These are phyloP conservation scores for Intellagama lesueurii DNA, from an alignment of 2,797 vertebrate species.

Conservation along the genomic window DNA sequence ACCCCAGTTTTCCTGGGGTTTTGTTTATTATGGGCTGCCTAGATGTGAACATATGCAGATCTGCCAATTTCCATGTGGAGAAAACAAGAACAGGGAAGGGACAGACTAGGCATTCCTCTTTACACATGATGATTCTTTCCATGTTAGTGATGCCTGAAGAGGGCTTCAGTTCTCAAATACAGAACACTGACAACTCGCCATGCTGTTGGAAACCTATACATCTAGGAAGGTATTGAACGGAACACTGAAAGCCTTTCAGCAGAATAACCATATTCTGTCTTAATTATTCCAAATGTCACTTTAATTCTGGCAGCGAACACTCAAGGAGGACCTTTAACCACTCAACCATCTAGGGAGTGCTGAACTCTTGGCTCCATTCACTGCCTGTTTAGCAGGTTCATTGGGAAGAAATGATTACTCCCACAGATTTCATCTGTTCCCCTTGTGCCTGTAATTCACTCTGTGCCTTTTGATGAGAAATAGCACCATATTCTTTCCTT, in stretches of 20 bases:
- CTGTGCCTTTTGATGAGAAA: slow-evolving; percentile 45
- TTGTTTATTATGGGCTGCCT: no score
- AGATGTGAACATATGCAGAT: no score
- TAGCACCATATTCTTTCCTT: slow-evolving; percentile 42
- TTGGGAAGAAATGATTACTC: slow-evolving; percentile 23
- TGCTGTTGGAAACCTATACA: not conserved
- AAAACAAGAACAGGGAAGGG: no score
- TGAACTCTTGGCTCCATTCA: slow-evolving; percentile 7
- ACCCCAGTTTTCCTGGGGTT: no score
- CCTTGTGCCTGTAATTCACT: slow-evolving; percentile 52
- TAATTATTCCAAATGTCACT: rapidly evolving
- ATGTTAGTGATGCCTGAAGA: no score
- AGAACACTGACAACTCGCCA: not conserved
- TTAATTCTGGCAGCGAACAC: not conserved
- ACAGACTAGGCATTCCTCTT: no score
- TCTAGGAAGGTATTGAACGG: not conserved
- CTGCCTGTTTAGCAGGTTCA: not conserved
- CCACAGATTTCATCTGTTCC: slow-evolving; percentile 32
- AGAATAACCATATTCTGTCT: not conserved
- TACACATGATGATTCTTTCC: no score
- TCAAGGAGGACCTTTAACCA: not conserved
- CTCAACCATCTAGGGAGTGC: not conserved
- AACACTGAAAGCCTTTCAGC: not conserved
- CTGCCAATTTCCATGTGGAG: no score
- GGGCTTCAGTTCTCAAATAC: no score